phyloP scores from a whole-genome alignment of 1,140 invertebrate species.

The Phenacoccus solenopsis region DNA sequence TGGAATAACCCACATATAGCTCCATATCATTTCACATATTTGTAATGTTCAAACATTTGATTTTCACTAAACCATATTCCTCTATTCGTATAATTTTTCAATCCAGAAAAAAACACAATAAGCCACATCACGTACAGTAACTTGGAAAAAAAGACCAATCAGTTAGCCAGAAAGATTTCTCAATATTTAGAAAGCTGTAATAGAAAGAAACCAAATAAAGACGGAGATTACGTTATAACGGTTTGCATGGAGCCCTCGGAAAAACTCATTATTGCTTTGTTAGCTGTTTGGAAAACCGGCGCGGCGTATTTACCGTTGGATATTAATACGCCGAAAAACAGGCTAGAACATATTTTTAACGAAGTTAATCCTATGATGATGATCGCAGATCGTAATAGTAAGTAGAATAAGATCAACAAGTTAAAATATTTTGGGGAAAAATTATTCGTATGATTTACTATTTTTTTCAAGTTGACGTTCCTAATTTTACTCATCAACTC shows the following conservation, averaged over 20 bases:
- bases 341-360: conserved; percentile 60
- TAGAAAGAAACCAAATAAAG: conserved; percentile 38
- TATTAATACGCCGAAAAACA: conserved; percentile 53
- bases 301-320: conserved; percentile 72
- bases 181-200: conserved; percentile 29
- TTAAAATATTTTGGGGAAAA: not conserved
- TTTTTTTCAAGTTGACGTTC: too few species aligned
- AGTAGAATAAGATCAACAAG: conserved; percentile 24
- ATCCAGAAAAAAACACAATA: not conserved
- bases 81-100: not conserved
- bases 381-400: conserved; percentile 41
- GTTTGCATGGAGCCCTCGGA: conserved; percentile 64
- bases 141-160: conserved; percentile 34
- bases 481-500: not conserved
- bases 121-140: not conserved
- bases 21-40: too few species aligned
- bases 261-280: conserved; percentile 48
- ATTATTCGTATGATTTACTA: too few species aligned
- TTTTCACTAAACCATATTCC: not conserved
- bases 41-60: too few species aligned
- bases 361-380: conserved; percentile 59
- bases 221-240: conserved; percentile 53
- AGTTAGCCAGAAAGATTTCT: conserved; percentile 42
- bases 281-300: conserved; percentile 66
- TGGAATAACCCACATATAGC: too few species aligned